phyloP scores from a whole-genome alignment of 2,888 invertebrate genomes.

The Tryphoninae sp. region DNA sequence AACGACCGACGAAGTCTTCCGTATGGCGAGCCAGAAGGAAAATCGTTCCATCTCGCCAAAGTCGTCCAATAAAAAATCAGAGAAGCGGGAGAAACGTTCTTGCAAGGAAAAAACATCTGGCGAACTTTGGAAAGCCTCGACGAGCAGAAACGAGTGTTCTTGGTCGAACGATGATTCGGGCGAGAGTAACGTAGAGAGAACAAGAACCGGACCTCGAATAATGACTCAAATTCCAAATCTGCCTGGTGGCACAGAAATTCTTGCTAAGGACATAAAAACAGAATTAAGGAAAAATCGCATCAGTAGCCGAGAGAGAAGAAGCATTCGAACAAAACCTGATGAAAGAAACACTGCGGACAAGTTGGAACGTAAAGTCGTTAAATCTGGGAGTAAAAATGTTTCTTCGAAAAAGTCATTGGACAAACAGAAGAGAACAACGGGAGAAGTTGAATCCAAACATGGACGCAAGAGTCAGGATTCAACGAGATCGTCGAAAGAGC shows the following conservation, averaged over 20 bases:
- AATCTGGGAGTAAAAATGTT: conserved; percentile 1
- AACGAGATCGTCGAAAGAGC: conserved; percentile 40
- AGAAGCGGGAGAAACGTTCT: not conserved
- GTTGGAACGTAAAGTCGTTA: conserved; percentile 16
- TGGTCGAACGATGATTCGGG: conserved; percentile 47
- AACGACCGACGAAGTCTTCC: conserved; percentile 71
- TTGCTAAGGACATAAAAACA: conserved; percentile 70
- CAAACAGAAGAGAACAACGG: conserved; percentile 50
- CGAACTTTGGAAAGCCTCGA: conserved; percentile 52
- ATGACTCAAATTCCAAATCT: conserved; percentile 68
- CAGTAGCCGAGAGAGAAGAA: conserved; percentile 68
- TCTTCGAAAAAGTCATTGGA: conserved; percentile 39
- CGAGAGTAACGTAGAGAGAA: conserved; percentile 34
- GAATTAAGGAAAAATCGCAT: conserved; percentile 70
- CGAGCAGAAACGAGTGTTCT: conserved; percentile 34
- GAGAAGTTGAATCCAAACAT: conserved; percentile 47
- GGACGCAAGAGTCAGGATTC: conserved; percentile 26
- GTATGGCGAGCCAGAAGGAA: conserved; percentile 64
- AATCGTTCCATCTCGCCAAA: conserved; percentile 21
- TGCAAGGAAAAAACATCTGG: conserved; percentile 22
- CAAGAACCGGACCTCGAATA: conserved; percentile 65
- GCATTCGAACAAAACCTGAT: conserved; percentile 41
- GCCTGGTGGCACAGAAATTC: conserved; percentile 60
- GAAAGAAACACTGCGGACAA: conserved; percentile 15
- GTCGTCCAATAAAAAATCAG: not conserved